Evolutionary conservation across 2,888 invertebrate genomes (phyloP), one percentile per base, ranked within the genome.

Genomic region (Galerucella calmariensis): DNA sequence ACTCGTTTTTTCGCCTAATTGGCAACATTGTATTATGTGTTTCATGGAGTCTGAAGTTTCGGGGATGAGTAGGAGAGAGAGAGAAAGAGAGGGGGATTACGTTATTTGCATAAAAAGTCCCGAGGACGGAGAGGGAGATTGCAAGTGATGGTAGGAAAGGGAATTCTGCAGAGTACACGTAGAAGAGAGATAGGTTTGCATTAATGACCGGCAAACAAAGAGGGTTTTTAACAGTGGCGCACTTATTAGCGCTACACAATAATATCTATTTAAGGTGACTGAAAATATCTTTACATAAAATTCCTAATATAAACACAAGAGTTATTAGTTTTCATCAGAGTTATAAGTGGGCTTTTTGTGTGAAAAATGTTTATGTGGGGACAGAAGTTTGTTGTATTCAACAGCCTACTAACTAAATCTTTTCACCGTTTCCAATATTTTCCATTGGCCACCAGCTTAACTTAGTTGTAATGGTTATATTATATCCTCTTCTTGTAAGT

Each of bases 151-250:
- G 80, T 75, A 76, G 77, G 79, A 77, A 78, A 75, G 67, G 73
- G 77, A 74, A 62, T 77, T 78, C 75, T 78, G 77, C 77, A 78
- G 81, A 81, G 82, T 81, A 80, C 81, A 80, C 79, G 83, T 80
- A 80, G 80, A 82, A 82, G 81, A 83, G 83, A 83, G 82, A 83
- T 79, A 81, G 81, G 81, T 80, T 83, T 82, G 81, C 81, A 83
- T 83, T 83, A 82, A 82, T 83, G 83, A 83, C 82, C 81, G 80
- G 80, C 81, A 81, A 82, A 83, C 83, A 83, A 82, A 83, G 80
- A 79, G 81, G 80, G 81, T 78, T 41, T 73, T 27, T 56, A 20
- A n/a, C 77, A 77, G 77, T 59, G 74, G 77, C 75, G 76, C 48
- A 16, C 62, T 66, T n/a, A 16, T 53, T 59, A 63, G 16, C 62